Percentiles rank a stretch among this genome's conserved stretches.
These are phyloP conservation scores for Rhorus exstirpatorius DNA, from an alignment of 2,888 invertebrate genomes.

Conservation along the genomic window DNA sequence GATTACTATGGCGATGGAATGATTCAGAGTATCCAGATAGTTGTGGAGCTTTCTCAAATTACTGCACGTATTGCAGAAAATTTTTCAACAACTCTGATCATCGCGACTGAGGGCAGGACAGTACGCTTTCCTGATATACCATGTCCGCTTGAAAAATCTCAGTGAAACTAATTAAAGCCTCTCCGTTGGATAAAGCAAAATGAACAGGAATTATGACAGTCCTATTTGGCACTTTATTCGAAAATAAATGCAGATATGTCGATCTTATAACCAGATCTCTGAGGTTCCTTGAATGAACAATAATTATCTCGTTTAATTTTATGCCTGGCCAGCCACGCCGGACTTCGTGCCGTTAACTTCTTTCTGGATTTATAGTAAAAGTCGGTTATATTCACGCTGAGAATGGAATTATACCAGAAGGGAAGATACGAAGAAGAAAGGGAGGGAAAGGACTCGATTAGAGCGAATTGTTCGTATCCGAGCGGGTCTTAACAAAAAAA, in stretches of 20 bases:
- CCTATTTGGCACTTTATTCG: neutral
- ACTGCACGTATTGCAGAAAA: neutral
- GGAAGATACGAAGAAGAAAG: constrained; percentile 1
- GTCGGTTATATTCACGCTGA: neutral
- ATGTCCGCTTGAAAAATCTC: neutral
- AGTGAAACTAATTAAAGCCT: too few species aligned
- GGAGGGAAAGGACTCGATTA: constrained; percentile 63
- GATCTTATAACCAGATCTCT: neutral
- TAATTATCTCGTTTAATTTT: neutral
- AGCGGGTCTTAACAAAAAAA: constrained; percentile 58
- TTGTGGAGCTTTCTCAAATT: neutral
- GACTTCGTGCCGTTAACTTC: neutral
- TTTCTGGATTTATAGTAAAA: constrained; percentile 3
- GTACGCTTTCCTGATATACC: neutral
- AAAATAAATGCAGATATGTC: neutral
- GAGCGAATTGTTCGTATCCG: constrained; percentile 65
- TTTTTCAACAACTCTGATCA: neutral
- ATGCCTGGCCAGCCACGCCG: neutral
- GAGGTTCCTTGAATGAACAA: neutral
- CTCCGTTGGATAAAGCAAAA: too few species aligned
- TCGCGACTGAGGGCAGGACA: neutral
- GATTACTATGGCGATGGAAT: neutral
- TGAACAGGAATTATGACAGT: neutral
- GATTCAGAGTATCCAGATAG: neutral
- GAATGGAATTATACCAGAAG: constrained; percentile 6